Base-by-base conservation (phyloP, 2,888 invertebrate genomes). In the Eurois occulta region DNA sequence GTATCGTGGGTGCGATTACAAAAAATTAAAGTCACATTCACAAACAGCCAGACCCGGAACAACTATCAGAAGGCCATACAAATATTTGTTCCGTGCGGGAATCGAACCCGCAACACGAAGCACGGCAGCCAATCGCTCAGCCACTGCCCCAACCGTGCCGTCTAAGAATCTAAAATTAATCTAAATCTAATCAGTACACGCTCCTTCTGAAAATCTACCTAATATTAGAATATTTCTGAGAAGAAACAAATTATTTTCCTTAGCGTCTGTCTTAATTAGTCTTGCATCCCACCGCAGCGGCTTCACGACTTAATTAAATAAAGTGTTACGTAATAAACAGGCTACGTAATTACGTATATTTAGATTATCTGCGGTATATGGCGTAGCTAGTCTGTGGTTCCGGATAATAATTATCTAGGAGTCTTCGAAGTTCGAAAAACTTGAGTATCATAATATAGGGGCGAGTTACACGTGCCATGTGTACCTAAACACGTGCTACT, bases 291-390 rank as follows among this genome's bases (percentile, higher is more conserved):
- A 65, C 82, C 67, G 48, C 82, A 70, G 35, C 60, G 52, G 41
- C 69, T 82, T 65, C 46, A 48, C 65, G 13, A 71, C 55, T 79
- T 79, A 69, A 79, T 75, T 79, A 70, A 77, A 77, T 48, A 76
- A 72, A 35, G 41, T 68, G 32, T 46, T 16, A 55, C 48, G 24
- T 52, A 70, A 66, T 52, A 75, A 70, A 66, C n/a, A n/a, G 21
- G 43, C 13, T 52, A 28, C 41, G 24, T 71, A 32, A 35, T 10
- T 52, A 28, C 41, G 24, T 71, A 32, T n/a, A 71, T 72, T 78
- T 43, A 72, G 41, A 78, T 78, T 13, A 67, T 2, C 72, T 24
- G n/a, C 16, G 65, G 65, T 65, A 41, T n/a, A 41, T 18, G 18
- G 65, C 18, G n/a, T 41, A 18, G 10, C 18, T 21, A 79, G 38